Base-by-base conservation (phyloP, 2,888 invertebrate species). In the Criorhina ranunculi region DNA sequence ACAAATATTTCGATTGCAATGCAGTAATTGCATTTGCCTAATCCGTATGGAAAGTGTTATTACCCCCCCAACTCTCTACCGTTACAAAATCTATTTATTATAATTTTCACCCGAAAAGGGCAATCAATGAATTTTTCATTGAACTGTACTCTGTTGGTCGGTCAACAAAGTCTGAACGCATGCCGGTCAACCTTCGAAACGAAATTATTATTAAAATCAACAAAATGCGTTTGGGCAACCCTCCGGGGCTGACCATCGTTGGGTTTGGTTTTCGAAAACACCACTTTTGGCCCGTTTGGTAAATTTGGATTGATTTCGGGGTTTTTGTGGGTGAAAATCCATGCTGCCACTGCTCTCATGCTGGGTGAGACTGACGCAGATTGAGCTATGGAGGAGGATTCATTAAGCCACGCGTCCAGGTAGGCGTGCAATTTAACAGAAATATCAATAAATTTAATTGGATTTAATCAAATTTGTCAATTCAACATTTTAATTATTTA, bases 401-500 rank as follows among this genome's bases (percentile, higher is more conserved):
- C 82, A 79, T 86, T 83, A 82, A 85, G 72, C 76, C 73, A n/a
- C n/a, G 53, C 78, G 78, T 73, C 62, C 87, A 87, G 86, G 86
- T 87, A 80, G 86, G 87, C 87, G 86, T 81, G 86, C 86, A 87
- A 87, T 87, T 87, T 86, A 87, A 88, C 87, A 87, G 80, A 86
- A 87, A 88, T 86, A 87, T 87, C 87, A 88, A 87, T 88, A 87
- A 88, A 88, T 88, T 88, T 88, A 89, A 89, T 89, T 89, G 88
- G 87, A 88, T 89, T 89, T 89, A 89, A 89, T 89, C 88, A 89
- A 89, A 89, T 89, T 89, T 89, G 89, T 89, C 89, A 89, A 89
- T 89, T 88, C 87, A 88, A 88, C 88, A 88, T 89, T 89, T 89
- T 89, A 89, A 89, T 89, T 89, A 89, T 89, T 89, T 89, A 88